phyloP scores from a whole-genome alignment of 2,888 invertebrate species.

The Empis stercorea region DNA sequence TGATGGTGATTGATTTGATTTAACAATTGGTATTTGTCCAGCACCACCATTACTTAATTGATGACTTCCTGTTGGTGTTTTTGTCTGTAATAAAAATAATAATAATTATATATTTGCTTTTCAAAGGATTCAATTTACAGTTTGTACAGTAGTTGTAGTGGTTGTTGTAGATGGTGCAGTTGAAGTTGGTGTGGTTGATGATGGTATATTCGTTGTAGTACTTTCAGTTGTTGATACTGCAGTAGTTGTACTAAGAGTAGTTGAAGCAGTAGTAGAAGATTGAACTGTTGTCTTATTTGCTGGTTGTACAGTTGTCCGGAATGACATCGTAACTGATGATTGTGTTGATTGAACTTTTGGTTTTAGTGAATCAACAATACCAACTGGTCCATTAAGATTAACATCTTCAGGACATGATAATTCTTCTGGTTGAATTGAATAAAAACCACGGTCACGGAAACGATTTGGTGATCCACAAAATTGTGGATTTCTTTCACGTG shows the following conservation, averaged over 20 bases:
- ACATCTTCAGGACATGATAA: slow-evolving; percentile 45
- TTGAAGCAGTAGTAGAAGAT: slow-evolving; percentile 23
- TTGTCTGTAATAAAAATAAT: slow-evolving; percentile 20
- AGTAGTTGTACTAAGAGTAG: slow-evolving; percentile 19
- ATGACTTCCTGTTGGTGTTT: slow-evolving; percentile 26
- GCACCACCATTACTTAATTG: slow-evolving; percentile 21
- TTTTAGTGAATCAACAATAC: slow-evolving; percentile 33
- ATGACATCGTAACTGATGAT: slow-evolving; percentile 23
- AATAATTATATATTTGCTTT: neutral
- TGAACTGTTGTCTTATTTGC: slow-evolving; percentile 15
- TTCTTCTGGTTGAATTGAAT: slow-evolving; percentile 72
- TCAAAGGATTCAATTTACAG: slow-evolving; percentile 1
- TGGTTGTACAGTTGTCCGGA: slow-evolving; percentile 18
- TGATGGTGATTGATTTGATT: slow-evolving; percentile 1
- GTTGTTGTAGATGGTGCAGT: slow-evolving; percentile 21
- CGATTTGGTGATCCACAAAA: slow-evolving; percentile 76
- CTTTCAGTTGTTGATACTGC: slow-evolving; percentile 25
- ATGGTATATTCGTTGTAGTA: slow-evolving; percentile 18
- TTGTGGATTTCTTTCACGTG: slow-evolving; percentile 81
- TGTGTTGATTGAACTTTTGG: slow-evolving; percentile 31
- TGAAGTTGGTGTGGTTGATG: slow-evolving; percentile 17
- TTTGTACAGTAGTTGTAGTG: slow-evolving; percentile 8
- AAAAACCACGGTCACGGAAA: slow-evolving; percentile 72
- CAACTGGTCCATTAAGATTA: slow-evolving; percentile 35
- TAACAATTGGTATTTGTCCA: slow-evolving; percentile 7